Base-by-base conservation (phyloP, 37 sponge, comb jelly and placozoan genomes). In the Axinella damicornis region DNA sequence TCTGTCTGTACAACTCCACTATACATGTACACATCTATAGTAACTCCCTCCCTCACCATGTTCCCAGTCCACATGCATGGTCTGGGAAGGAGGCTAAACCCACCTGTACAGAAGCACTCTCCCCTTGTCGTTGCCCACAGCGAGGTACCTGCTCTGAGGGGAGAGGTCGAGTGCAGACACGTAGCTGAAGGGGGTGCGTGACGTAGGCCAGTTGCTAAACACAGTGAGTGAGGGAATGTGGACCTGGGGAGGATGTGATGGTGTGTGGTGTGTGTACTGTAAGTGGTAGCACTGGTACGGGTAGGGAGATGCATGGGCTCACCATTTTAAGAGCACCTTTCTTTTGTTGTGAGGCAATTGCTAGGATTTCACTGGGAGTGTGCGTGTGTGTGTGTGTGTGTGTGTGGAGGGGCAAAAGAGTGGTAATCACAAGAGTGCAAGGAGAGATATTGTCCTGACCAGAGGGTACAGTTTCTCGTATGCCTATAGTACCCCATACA, bases 141-240 rank as follows among this genome's bases (percentile, higher is more conserved):
- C 93, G 19, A 97, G 40, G 69, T 90, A 94, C 35, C 71, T 53
- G 53, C 88, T 86, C 30, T 78, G 74, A 12, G 87, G 68, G 16
- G 97, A 97, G 85, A 97, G 91, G 63, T 89, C 90, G 9, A 90
- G 34, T 24, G 85, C 75, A 46, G 76, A 72, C 54, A 89, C 85
- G 74, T 84, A 76, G 41, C 73, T 67, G 12, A 94, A 58, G 2
- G 70, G 70, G 25, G 80, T 87, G 20, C 71, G 72, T 0, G 2
- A 24, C 5, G 75, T 63, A 0, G 97, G 97, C 97, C 97, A 97
- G 82, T 97, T 97, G 36, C 88, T 87, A 73, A 92, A 97, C 36
- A 97, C 95, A 13, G 93, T 84, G 39, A 65, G 57, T 0, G 97
- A 94, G n/a, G 90, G 85, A 22, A 92, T 30, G 59, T 97, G 97